phyloP scores from a whole-genome alignment of 2,888 invertebrate genomes.

The Microctonus hyperodae region DNA sequence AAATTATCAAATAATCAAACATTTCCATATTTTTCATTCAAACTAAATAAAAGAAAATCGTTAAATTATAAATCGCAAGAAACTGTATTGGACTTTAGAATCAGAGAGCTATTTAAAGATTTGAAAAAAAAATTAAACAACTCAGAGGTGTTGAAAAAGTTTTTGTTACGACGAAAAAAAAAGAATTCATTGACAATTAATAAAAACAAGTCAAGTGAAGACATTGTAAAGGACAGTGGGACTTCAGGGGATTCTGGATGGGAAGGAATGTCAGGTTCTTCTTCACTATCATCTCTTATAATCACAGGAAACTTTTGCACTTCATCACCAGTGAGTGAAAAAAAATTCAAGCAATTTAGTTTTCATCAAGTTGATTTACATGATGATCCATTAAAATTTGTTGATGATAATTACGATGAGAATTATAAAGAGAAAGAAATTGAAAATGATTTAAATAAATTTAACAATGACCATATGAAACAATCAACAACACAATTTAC shows the following conservation, averaged over 20 bases:
- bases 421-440: neutral
- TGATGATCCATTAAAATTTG: neutral
- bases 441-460: neutral
- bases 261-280: conserved; percentile 10
- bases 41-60: neutral
- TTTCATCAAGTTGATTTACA: neutral
- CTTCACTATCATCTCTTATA: conserved; percentile 21
- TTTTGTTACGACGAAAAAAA: conserved; percentile 8
- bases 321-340: conserved; percentile 18
- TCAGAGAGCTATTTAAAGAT: too few species aligned
- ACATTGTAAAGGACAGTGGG: neutral
- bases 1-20: neutral
- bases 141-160: neutral
- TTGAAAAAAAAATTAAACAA: neutral
- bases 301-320: conserved; percentile 23
- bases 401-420: neutral
- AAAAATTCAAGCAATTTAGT: neutral
- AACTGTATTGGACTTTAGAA: too few species aligned
- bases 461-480: neutral
- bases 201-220: neutral
- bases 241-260: conserved; percentile 17
- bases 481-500: neutral
- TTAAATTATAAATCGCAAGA: neutral
- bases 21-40: neutral
- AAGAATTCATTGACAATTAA: neutral